These are phyloP conservation scores for Chrysaora quinquecirrha DNA, from an alignment of 30 jellyfish, hydroid and myxozoan species.

Conservation along the genomic window DNA sequence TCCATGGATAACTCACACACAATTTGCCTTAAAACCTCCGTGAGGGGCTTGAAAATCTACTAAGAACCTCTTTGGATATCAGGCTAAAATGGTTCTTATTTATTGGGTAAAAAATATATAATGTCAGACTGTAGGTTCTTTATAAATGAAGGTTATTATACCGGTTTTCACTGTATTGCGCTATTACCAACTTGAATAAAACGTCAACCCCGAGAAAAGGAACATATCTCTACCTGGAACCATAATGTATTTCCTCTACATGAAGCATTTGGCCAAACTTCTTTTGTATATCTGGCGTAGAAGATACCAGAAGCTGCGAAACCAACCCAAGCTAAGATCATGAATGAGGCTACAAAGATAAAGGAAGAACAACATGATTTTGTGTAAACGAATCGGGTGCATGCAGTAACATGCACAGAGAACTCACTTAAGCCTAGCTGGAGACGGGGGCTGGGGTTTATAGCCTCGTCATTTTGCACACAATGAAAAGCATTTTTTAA, in stretches of 20 bases:
- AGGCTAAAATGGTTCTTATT: too few relatives aligned
- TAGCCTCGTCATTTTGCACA: not conserved
- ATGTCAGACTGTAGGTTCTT: too few relatives aligned
- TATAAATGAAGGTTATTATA: not conserved
- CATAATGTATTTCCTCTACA: constrained; percentile 27
- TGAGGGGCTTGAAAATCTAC: too few relatives aligned
- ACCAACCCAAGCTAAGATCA: constrained; percentile 69
- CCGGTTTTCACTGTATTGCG: not conserved
- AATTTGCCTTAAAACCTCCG: too few relatives aligned
- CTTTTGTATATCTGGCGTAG: constrained; percentile 49
- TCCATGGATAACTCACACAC: too few relatives aligned
- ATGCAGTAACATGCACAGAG: too few relatives aligned
- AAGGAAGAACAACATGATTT: too few relatives aligned
- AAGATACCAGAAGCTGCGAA: constrained; percentile 60
- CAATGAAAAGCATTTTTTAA: not conserved
- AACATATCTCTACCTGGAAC: constrained; percentile 46
- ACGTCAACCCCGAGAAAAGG: too few relatives aligned
- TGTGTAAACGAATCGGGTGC: not conserved
- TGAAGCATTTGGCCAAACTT: constrained; percentile 5
- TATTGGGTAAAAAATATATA: too few relatives aligned
- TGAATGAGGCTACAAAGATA: constrained; percentile 39
- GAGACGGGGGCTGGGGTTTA: not conserved
- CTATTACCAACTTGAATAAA: not conserved
- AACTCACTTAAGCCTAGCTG: not conserved
- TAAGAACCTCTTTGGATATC: too few relatives aligned